Base-by-base conservation (phyloP, 2,797 vertebrate species). In the Sebastes oblongus region DNA sequence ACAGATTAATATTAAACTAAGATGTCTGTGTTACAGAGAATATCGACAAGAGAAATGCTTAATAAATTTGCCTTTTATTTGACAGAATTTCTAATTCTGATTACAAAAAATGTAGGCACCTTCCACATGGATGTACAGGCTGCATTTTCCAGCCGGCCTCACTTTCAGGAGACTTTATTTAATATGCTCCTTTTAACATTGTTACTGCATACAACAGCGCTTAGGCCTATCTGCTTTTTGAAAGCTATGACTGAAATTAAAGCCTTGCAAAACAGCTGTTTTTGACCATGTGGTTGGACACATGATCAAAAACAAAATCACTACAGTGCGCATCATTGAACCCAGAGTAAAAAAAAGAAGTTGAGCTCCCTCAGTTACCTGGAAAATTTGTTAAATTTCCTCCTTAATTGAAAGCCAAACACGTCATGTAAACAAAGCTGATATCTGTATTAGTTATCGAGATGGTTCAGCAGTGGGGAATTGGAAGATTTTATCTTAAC, bases 51-150 rank as follows among this genome's bases (percentile, higher is more conserved):
- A 69, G 1, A 74, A 68, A 14, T 25, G 58, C 59, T 85, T 81
- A 78, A 80, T 81, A 91, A 88, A 89, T 78, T 29, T 81, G 34
- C 61, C 30, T 78, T 94, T 94, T 91, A 91, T 91, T 93, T 82
- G 67, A 86, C 79, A 88, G 65, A 85, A 76, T 30, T 27, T 80
- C 39, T 76, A 75, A 78, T 78, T 81, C 69, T 86, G 52, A 67
- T 86, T 88, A 90, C 61, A 93, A 93, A 93, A 89, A 89, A 52
- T 32, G 54, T 86, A 91, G 81, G 91, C 91, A 92, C 88, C 83
- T 60, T 89, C 77, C 71, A 71, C 77, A 74, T 8, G 8, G 72
- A 86, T 75, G 34, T 75, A 50, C 55, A 72, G 66, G 81, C 42
- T 42, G 42, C 56, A 46, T 72, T 72, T 81, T 69, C 36, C 27